A percentile compares a stretch with the other conserved stretches of the same genome.
Evolutionary conservation across 2,113 vertebrate genomes (phyloP).

Genomic region (Stercorarius parasiticus): DNA sequence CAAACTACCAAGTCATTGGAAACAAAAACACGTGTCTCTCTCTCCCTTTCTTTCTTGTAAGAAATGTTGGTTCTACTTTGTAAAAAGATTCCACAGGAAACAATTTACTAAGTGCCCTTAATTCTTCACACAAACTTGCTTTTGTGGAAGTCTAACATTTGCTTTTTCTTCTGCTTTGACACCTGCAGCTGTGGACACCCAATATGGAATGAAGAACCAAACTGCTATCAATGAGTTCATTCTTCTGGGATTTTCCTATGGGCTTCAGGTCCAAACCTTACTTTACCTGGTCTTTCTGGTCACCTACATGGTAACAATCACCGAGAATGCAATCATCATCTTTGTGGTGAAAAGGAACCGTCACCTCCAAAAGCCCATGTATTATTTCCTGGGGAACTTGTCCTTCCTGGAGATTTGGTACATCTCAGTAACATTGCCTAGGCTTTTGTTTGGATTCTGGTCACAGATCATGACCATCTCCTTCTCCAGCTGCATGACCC

Average conservation of each 20-base stretch:
- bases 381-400: slow-evolving; percentile 50
- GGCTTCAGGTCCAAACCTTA: slow-evolving; percentile 14
- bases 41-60: not conserved
- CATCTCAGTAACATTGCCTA: slow-evolving; percentile 37
- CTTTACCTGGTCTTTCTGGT: slow-evolving; percentile 44
- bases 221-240: slow-evolving; percentile 44
- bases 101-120: not conserved
- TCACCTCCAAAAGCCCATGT: slow-evolving; percentile 62
- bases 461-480: slow-evolving; percentile 56
- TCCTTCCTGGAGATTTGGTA: slow-evolving; percentile 42
- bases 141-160: not conserved
- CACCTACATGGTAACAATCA: slow-evolving; percentile 35
- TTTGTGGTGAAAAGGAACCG: slow-evolving; percentile 25
- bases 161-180: not conserved
- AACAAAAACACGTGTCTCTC: not conserved
- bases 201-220: not conserved
- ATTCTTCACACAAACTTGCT: not conserved
- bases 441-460: slow-evolving; percentile 49
- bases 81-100: not conserved
- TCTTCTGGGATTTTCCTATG: slow-evolving; percentile 53
- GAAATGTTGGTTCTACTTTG: not conserved
- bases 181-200: not conserved
- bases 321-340: slow-evolving; percentile 60
- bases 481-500: slow-evolving; percentile 59
- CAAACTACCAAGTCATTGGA: not conserved